Evolutionary conservation across 2,888 invertebrate genomes (phyloP).

Genomic region (Pristionchus arcanus): DNA sequence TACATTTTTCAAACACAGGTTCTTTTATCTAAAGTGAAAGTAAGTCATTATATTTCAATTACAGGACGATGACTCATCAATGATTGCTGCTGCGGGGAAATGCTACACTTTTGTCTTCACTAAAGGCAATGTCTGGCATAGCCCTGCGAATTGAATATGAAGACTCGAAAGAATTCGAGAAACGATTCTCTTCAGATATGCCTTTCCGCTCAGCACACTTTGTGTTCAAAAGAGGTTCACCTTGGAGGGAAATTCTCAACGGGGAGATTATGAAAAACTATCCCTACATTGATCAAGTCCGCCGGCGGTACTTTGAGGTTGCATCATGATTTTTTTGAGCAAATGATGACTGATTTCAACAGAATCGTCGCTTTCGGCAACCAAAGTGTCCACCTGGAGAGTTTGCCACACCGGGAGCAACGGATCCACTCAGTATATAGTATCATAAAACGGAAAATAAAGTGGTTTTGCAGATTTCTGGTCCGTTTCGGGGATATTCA

Average conservation of each 20-base stretch:
- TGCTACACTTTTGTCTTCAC: slow-evolving; percentile 39
- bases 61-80: background rate
- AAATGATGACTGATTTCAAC: background rate
- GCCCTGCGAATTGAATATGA: too few species aligned
- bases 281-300: background rate
- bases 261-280: slow-evolving; percentile 14
- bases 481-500: slow-evolving; percentile 33
- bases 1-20: slow-evolving; percentile 46
- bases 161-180: background rate
- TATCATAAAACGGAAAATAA: background rate
- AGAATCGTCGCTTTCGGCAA: background rate
- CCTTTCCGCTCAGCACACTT: slow-evolving; percentile 17
- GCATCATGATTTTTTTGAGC: background rate
- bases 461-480: slow-evolving; percentile 26
- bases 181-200: background rate
- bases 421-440: slow-evolving; percentile 20
- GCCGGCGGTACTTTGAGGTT: slow-evolving; percentile 10
- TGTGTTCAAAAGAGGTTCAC: background rate
- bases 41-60: background rate
- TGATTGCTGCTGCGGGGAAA: background rate
- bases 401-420: background rate
- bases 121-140: too few species aligned
- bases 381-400: background rate
- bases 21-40: background rate
- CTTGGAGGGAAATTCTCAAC: background rate